Evolutionary conservation across 2,888 invertebrate genomes (phyloP), one percentile per base, ranked within the genome.

Genomic region (Macrophya annulata): DNA sequence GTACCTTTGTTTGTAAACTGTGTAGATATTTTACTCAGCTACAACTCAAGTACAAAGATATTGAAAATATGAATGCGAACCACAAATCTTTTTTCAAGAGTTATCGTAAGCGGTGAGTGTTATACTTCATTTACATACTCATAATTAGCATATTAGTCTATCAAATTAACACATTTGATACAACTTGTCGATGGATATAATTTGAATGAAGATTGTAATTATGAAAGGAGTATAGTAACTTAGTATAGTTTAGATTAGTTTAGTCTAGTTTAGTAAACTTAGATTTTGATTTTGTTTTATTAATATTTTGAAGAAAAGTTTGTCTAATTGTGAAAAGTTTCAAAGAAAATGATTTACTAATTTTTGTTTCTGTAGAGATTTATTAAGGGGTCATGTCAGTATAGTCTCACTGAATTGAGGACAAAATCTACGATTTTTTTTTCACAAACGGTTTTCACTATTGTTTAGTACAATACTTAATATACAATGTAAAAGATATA

Each of bases 11-110:
- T 71, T 98, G 98, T 94, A 98, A 97, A 94, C 93, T 96, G 40
- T 98, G 98, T 90, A 96, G 97, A 85, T 96, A 97, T 93, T 98
- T 97, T 93, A 96, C 96, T 89, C 95, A 96, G 86, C 93, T 97
- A 83, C 94, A 97, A 86, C 94, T 96, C 89, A 96, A 97, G 86
- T 96, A 93, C 87, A 91, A 91, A 84, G 93, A 94, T 81, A 89
- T 92, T 17, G 90, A 95, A 91, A 91, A 93, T 90, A 88, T 94
- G 94, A 89, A 93, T 88, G 87, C 93, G 89, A 91, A 94, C 94
- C 92, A 95, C 93, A 90, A 92, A 90, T 91, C 92, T 21, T 96
- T 96, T 90, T 95, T 95, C 82, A 93, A 93, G 85, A 95, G 95
- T 90, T 96, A 96, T 90, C 94, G 95, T 84, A 95, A 95, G 91